Evolutionary conservation across 2,113 vertebrate species (phyloP).

Genomic region (Leptocoma aspasia): DNA sequence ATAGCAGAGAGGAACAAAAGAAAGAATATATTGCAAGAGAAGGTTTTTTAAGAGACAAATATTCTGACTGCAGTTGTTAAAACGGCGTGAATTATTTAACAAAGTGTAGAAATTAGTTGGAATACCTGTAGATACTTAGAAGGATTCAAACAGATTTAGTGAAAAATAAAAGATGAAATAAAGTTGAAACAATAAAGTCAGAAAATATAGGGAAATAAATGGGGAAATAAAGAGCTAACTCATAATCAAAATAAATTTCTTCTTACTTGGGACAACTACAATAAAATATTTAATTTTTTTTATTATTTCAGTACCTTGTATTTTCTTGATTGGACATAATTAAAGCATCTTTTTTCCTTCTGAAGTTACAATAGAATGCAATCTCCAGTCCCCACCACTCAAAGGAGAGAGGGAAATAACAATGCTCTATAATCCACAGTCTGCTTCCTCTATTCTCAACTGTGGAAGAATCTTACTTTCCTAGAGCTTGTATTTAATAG

Average conservation of each 20-base stretch:
- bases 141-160: background rate
- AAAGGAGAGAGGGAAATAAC: background rate
- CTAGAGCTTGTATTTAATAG: slow-evolving; percentile 39
- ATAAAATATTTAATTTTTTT: background rate
- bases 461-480: slow-evolving; percentile 11
- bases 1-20: background rate
- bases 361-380: background rate
- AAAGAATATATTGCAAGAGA: background rate
- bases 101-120: background rate
- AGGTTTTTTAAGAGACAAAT: background rate
- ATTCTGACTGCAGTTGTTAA: background rate
- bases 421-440: slow-evolving; percentile 34
- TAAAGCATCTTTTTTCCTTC: background rate
- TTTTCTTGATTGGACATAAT: background rate
- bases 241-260: background rate
- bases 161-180: background rate
- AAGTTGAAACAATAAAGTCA: background rate
- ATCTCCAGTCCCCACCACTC: background rate
- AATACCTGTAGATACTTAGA: background rate
- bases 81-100: background rate
- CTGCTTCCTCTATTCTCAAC: slow-evolving; percentile 16
- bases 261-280: background rate
- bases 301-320: background rate
- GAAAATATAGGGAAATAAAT: background rate
- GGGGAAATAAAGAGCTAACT: background rate